Conservation (phyloP, 2,113 vertebrate genomes). For the Oenanthe oenanthe region DNA sequence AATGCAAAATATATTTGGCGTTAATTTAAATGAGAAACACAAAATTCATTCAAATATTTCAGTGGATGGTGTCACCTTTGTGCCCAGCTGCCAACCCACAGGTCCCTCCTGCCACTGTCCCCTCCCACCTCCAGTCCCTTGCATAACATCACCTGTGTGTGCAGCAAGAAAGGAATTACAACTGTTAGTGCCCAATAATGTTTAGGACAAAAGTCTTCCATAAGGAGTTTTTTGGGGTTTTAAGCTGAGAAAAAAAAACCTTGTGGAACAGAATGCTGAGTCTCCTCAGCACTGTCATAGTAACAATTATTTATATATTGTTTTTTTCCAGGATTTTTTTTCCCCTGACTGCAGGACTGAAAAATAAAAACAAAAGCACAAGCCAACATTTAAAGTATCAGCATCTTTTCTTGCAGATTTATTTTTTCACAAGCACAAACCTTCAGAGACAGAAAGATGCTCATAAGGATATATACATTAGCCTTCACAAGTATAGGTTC, state of each 20-base stretch:
- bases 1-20: background rate
- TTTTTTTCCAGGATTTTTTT: background rate
- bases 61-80: background rate
- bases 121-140: background rate
- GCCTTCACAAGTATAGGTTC: background rate
- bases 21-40: background rate
- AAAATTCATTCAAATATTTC: background rate
- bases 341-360: background rate
- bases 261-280: background rate
- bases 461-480: background rate
- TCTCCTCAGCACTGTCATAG: background rate
- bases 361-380: background rate
- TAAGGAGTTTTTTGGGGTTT: background rate
- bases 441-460: background rate
- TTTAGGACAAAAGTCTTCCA: background rate
- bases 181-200: background rate
- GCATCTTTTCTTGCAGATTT: background rate
- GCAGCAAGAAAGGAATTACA: background rate
- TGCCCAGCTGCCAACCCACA: background rate
- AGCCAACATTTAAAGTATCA: background rate
- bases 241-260: background rate
- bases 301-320: background rate
- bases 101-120: background rate
- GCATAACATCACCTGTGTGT: background rate
- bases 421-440: background rate